A percentile compares a stretch with the other conserved stretches of the same genome.
Conservation (phyloP, 2,113 vertebrate species). For the Pandion haliaetus region DNA sequence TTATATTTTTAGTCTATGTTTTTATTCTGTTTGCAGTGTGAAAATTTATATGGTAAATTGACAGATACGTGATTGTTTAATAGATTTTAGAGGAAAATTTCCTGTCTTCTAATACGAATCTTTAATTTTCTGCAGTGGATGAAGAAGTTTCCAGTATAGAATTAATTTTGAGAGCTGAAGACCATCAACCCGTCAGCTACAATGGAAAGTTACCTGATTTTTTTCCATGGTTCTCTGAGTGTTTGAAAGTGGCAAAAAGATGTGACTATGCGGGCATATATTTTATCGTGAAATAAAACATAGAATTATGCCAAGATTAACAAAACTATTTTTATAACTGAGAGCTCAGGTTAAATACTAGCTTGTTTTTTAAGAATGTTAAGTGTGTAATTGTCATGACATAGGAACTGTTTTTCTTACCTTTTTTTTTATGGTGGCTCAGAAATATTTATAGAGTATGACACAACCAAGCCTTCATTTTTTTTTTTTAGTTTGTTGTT, state of each 20-base stretch:
- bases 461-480: background rate
- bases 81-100: background rate
- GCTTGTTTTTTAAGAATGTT: background rate
- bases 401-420: background rate
- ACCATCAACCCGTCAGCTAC: background rate
- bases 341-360: background rate
- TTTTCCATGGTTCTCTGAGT: background rate
- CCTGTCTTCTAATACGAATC: background rate
- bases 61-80: background rate
- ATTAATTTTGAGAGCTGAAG: background rate
- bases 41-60: background rate
- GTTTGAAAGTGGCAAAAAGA: background rate
- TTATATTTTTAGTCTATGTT: background rate
- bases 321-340: background rate
- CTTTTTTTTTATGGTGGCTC: background rate
- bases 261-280: background rate
- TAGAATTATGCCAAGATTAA: background rate
- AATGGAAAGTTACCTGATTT: background rate
- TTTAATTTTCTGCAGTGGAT: background rate
- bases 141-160: background rate
- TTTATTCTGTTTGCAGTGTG: background rate
- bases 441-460: slow-evolving; percentile 30
- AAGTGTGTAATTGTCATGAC: background rate
- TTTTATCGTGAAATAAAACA: background rate
- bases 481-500: background rate